Percentiles rank a stretch among this genome's conserved stretches.
phyloP scores from a whole-genome alignment of 2,797 vertebrate genomes.

The Poecilia wingei region DNA sequence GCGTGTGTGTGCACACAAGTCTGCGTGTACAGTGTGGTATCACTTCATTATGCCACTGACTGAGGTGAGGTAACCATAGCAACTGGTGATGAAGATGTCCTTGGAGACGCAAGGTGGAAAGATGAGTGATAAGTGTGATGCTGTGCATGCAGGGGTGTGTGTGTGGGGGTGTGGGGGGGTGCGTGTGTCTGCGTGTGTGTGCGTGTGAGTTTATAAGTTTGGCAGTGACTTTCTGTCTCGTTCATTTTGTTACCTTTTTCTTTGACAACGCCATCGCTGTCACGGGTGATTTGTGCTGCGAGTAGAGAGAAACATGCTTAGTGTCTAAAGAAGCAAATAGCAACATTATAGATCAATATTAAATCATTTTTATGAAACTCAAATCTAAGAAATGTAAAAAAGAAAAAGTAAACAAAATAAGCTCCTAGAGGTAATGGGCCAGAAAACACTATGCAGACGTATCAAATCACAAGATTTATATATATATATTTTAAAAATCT shows the following conservation, averaged over 20 bases:
- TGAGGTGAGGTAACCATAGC: conserved; percentile 74
- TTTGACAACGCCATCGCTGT: conserved; percentile 85
- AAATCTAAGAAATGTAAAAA: too few relatives aligned
- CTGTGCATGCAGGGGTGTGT: conserved; percentile 22
- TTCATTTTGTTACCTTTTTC: conserved; percentile 81
- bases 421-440: too few relatives aligned
- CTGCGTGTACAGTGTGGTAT: conserved; percentile 27
- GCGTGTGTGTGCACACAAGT: conserved; percentile 1
- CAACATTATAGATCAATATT: neutral
- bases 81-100: conserved; percentile 76
- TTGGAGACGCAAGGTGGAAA: conserved; percentile 68
- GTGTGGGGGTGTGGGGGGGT: conserved; percentile 12
- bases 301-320: conserved; percentile 26
- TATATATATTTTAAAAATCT: neutral
- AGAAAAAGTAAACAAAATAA: too few relatives aligned
- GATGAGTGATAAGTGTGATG: conserved; percentile 61
- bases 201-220: conserved; percentile 44
- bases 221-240: conserved; percentile 37
- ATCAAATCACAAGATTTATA: neutral
- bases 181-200: neutral
- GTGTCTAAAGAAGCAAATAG: conserved; percentile 13
- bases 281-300: conserved; percentile 83
- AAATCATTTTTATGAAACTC: too few relatives aligned
- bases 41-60: conserved; percentile 55
- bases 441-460: too few relatives aligned